These are phyloP conservation scores for Cheirogaleus medius DNA, from an alignment of 2,113 vertebrate genomes.

Conservation along the genomic window DNA sequence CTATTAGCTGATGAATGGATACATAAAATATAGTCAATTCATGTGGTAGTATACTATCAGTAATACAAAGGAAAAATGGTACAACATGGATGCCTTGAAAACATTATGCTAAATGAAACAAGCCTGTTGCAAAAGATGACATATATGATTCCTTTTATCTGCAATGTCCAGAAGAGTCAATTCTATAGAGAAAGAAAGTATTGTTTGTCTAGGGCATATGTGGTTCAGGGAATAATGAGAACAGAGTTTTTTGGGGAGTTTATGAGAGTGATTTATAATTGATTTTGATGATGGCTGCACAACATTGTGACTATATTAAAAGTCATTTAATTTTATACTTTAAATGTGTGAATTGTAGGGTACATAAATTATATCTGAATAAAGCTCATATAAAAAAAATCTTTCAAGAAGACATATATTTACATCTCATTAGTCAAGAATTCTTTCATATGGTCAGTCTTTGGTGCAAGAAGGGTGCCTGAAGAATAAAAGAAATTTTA, in stretches of 20 bases:
- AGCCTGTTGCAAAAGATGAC: neutral
- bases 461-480: no score
- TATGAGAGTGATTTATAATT: neutral
- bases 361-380: neutral
- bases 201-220: neutral
- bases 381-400: neutral
- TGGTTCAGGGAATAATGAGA: neutral
- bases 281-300: neutral
- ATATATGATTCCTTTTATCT: neutral
- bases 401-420: neutral
- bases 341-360: neutral
- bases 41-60: neutral
- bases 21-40: neutral
- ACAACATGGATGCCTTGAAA: neutral
- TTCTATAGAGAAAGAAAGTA: neutral
- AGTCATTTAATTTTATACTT: neutral
- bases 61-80: neutral
- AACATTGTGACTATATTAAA: neutral
- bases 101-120: neutral
- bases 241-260: neutral
- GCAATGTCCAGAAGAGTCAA: neutral
- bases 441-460: neutral
- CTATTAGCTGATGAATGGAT: neutral
- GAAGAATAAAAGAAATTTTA: neutral
- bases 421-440: neutral